Evolutionary conservation across 2,888 invertebrate genomes (phyloP), one percentile per base, ranked within the genome.

Genomic region (Drosophila atripex): DNA sequence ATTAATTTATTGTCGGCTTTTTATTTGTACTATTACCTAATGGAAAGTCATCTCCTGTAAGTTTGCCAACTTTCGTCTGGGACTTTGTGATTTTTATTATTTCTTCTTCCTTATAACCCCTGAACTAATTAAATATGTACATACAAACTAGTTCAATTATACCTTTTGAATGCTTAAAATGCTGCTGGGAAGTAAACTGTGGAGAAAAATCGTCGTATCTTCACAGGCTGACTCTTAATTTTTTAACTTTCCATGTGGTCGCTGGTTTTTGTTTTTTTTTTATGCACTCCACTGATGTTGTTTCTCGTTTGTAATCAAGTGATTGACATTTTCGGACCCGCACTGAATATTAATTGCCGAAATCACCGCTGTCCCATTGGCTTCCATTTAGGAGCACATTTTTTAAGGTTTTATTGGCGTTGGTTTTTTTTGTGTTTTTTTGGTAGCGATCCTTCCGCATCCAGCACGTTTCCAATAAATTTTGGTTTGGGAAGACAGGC

Each of bases 271-370:
- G 59, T n/a, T 16, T 39, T 16, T 16, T 41, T 16, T 64, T 53
- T 35, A 47, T 47, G 32, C 58, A 59, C 55, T 51, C 52, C 49
- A 39, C 47, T 69, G 71, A 53, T 66, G 69, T 60, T 16, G 59
- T 75, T 46, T 63, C 38, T 63, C 53, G 43, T 53, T 57, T 60
- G 49, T 60, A 77, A 74, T 78, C 80, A 78, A 59, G 72, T 77
- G 63, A 74, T 77, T 59, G 65, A 66, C 65, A 78, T 77, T 77
- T 52, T 64, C 49, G 54, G 51, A 65, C 64, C 46, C 66, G 54
- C 46, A 65, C 55, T 63, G 52, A 65, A 63, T 68, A 68, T 75
- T 52, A 65, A 65, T 71, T 75, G 66, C 60, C 70, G 39, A 51
- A 14, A 55, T 57, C 63, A 64, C 50, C 49, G 53, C 60, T 30